Evolutionary conservation across 1,140 invertebrate species (phyloP).

Genomic region (Macrosteles quadrilineatus): DNA sequence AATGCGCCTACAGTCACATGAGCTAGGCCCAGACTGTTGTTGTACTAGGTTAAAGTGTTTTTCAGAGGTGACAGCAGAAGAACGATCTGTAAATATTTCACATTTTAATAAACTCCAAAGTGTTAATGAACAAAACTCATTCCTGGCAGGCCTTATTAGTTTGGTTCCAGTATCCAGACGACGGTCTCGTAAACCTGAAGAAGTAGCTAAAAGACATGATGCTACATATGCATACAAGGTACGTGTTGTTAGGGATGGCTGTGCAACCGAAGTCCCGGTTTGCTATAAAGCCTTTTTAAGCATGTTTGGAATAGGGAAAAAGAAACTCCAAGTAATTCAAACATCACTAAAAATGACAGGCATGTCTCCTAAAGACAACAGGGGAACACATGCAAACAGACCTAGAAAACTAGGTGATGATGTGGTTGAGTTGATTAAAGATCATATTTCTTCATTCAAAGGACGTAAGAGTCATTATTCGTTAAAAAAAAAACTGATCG

Average conservation of each 20-base stretch:
- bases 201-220: not conserved
- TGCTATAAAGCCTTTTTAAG: too few species aligned
- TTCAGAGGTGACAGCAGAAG: not conserved
- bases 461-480: not conserved
- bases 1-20: not conserved
- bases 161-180: not conserved
- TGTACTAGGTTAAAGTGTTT: not conserved
- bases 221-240: not conserved
- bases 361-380: too few species aligned
- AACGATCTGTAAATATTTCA: not conserved
- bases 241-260: too few species aligned
- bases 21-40: too few species aligned
- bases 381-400: too few species aligned
- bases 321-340: too few species aligned
- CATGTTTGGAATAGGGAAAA: too few species aligned
- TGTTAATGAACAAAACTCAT: conserved; percentile 5
- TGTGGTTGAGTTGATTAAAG: too few species aligned
- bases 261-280: too few species aligned
- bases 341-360: too few species aligned
- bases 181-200: not conserved
- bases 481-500: conserved; percentile 16
- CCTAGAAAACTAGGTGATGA: too few species aligned
- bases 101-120: conserved; percentile 1
- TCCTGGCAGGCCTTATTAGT: not conserved
- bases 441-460: not conserved